Percentiles rank a stretch among this genome's conserved stretches.
These are phyloP conservation scores for Dinomys branickii DNA, from an alignment of 2,113 vertebrate genomes.

Conservation along the genomic window DNA sequence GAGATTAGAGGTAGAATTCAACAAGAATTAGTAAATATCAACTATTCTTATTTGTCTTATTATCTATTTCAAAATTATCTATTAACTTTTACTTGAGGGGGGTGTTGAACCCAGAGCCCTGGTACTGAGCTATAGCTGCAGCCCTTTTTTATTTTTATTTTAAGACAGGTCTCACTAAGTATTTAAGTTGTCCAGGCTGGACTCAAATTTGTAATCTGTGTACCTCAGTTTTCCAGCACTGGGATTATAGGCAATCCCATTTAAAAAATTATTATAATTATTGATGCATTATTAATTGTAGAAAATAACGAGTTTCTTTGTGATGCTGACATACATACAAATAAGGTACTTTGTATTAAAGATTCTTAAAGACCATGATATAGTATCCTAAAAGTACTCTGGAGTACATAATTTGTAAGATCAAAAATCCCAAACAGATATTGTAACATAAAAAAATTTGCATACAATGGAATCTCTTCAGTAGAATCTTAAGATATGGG, in stretches of 20 bases:
- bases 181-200: neutral
- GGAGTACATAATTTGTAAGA: neutral
- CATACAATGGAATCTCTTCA: conserved; percentile 1
- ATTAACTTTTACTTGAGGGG: neutral
- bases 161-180: neutral
- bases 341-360: neutral
- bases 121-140: neutral
- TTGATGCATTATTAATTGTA: neutral
- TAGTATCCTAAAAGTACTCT: neutral
- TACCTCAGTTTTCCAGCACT: neutral
- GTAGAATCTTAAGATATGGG: conserved; percentile 2
- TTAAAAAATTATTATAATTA: neutral
- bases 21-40: conserved; percentile 25
- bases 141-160: neutral
- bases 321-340: neutral
- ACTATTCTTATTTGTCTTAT: conserved; percentile 1
- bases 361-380: neutral
- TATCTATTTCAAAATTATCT: conserved; percentile 27
- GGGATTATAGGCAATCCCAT: neutral
- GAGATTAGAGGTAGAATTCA: neutral
- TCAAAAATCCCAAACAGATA: neutral
- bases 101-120: neutral
- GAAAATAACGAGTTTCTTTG: neutral
- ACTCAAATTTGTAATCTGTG: neutral
- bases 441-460: conserved; percentile 20